Conservation (phyloP, 1,140 invertebrate genomes). For the Phthorimaea operculella region DNA sequence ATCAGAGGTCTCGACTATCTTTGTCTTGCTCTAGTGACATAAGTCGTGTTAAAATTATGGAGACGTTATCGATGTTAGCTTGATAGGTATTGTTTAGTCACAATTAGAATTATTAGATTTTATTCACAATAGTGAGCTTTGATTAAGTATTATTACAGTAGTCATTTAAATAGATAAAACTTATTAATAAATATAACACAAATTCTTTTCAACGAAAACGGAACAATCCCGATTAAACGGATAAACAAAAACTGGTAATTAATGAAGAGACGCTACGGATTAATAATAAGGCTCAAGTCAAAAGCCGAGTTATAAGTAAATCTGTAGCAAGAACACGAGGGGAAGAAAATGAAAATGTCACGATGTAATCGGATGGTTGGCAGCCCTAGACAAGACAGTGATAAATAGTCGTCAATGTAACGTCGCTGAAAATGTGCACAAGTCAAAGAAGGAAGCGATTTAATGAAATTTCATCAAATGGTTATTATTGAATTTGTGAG, state of each 20-base stretch:
- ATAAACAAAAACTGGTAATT: conserved; percentile 29
- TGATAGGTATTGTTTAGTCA: too few species aligned
- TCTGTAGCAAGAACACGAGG: conserved; percentile 17
- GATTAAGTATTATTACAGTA: too few species aligned
- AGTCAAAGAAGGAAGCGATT: neutral
- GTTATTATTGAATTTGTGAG: too few species aligned
- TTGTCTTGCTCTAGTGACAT: too few species aligned
- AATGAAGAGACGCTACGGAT: conserved; percentile 34
- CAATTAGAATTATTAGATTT: too few species aligned
- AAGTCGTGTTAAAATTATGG: too few species aligned
- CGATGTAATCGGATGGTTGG: conserved; percentile 45
- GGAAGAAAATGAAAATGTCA: conserved; percentile 42
- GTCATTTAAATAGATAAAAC: too few species aligned
- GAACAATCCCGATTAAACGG: neutral
- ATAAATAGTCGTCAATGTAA: conserved; percentile 38
- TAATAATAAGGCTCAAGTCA: conserved; percentile 40
- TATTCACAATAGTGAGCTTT: too few species aligned
- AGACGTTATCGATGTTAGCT: too few species aligned
- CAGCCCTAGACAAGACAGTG: conserved; percentile 36
- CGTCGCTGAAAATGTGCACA: neutral
- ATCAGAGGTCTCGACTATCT: too few species aligned
- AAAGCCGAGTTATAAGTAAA: conserved; percentile 42
- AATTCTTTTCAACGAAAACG: neutral
- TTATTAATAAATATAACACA: neutral
- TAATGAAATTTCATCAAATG: too few species aligned